Evolutionary conservation across 2,888 invertebrate species (phyloP), one percentile per base, ranked within the genome.

Genomic region (Anthophora plumipes): DNA sequence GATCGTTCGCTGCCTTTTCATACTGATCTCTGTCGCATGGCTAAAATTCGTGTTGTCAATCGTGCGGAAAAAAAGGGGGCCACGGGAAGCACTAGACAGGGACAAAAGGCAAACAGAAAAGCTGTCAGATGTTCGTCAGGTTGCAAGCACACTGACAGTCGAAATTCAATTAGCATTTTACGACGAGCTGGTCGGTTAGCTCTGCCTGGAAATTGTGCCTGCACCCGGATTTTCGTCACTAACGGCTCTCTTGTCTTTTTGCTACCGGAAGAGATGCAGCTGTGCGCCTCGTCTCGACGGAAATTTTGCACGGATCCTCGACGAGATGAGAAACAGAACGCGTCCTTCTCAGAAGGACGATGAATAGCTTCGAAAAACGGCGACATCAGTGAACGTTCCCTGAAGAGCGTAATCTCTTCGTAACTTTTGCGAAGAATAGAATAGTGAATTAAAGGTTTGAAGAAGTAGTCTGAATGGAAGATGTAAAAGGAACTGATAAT

Each of bases 131-230:
- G 72, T 68, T 81, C 61, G 80, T 76, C 71, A 68, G 68, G 60
- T 76, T 71, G 64, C 43, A 48, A 60, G 59, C 59, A 69, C 71
- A 64, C 73, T 78, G 71, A 71, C 63, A 66, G 52, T 17, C 63
- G 54, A 61, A 72, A 73, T 69, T 77, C 73, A 82, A 85, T 84
- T 85, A 85, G 75, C 80, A 85, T 85, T 84, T 85, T 82, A 84
- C 67, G 75, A 84, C 31, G 25, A 54, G 59, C 48, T 20, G 57
- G 63, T 57, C 20, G 22, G 54, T 12, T 57, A n/a, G 67, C 55
- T 55, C 48, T 68, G 54, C 9, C 17, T 55, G 66, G 50, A 69
- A 82, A 76, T 75, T 66, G 25, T 76, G 46, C 20, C 68, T 50
- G 48, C 63, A 54, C 63, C 43, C 69, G 73, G 71, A 70, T 74